phyloP scores from a whole-genome alignment of 1,140 invertebrate genomes.

The Apocrypta bakeri region DNA sequence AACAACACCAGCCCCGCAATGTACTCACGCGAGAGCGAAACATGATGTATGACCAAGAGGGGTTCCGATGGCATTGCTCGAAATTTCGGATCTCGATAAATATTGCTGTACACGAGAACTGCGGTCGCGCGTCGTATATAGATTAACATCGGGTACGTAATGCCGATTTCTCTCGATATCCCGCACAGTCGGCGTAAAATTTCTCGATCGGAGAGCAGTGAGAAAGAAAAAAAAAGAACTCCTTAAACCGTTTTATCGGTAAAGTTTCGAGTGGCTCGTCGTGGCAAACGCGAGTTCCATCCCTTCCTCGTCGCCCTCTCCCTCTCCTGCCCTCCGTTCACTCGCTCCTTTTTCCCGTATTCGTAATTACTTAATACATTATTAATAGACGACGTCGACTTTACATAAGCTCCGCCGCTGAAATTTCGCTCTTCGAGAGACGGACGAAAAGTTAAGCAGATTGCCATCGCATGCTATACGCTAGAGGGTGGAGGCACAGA shows the following conservation, averaged over 20 bases:
- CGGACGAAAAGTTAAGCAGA: slow-evolving; percentile 70
- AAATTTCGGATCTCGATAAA: slow-evolving; percentile 35
- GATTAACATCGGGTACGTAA: too few species aligned
- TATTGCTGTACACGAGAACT: background rate
- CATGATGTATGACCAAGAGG: slow-evolving; percentile 24
- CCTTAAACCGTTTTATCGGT: slow-evolving; percentile 60
- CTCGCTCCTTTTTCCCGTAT: slow-evolving; percentile 59
- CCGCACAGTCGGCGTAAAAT: background rate
- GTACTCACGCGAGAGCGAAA: background rate
- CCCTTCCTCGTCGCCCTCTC: slow-evolving; percentile 5
- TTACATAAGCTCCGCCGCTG: slow-evolving; percentile 66
- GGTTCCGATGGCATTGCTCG: background rate
- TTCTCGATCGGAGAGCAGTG: background rate
- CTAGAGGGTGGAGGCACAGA: slow-evolving; percentile 39
- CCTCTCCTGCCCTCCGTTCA: too few species aligned
- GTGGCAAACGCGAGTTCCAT: slow-evolving; percentile 51
- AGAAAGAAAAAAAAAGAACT: background rate
- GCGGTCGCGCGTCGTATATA: too few species aligned
- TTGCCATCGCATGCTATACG: slow-evolving; percentile 55
- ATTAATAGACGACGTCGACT: slow-evolving; percentile 70
- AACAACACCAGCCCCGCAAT: background rate
- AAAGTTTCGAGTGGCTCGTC: slow-evolving; percentile 56
- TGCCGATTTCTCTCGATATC: background rate
- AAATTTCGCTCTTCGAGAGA: slow-evolving; percentile 54
- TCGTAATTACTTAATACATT: slow-evolving; percentile 72